Conservation (phyloP, 2,797 vertebrate species). For the Garrulus glandarius region DNA sequence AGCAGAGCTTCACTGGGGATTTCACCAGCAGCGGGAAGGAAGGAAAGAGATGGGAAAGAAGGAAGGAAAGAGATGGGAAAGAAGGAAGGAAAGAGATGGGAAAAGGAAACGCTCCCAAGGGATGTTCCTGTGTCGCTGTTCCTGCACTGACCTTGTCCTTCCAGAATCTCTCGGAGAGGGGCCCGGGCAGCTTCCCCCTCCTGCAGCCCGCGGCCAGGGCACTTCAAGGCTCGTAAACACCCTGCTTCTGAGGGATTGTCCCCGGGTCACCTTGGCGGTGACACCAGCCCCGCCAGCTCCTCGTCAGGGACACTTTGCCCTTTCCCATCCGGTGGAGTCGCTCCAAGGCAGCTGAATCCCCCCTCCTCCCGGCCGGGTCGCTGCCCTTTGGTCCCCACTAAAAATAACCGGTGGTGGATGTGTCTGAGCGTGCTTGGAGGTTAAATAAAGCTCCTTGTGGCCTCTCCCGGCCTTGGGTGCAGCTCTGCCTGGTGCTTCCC, state of each 20-base stretch:
- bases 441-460: background rate
- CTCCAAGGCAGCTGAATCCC: background rate
- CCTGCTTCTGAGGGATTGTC: background rate
- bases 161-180: background rate
- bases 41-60: background rate
- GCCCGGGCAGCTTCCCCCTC: background rate
- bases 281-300: background rate
- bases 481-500: background rate
- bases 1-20: background rate
- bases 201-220: constrained; percentile 8
- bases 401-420: background rate
- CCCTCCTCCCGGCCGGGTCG: background rate
- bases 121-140: background rate
- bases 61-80: accelerated
- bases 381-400: background rate
- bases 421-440: background rate
- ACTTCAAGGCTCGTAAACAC: background rate
- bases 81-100: no score
- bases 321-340: background rate
- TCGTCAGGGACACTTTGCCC: background rate
- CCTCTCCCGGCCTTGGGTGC: background rate
- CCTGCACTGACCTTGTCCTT: background rate
- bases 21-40: background rate
- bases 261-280: background rate
- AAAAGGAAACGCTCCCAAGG: background rate